These are phyloP conservation scores for Apostichopus parvimensis DNA, from an alignment of 35 echinoderm and acorn worm species.

Conservation along the genomic window DNA sequence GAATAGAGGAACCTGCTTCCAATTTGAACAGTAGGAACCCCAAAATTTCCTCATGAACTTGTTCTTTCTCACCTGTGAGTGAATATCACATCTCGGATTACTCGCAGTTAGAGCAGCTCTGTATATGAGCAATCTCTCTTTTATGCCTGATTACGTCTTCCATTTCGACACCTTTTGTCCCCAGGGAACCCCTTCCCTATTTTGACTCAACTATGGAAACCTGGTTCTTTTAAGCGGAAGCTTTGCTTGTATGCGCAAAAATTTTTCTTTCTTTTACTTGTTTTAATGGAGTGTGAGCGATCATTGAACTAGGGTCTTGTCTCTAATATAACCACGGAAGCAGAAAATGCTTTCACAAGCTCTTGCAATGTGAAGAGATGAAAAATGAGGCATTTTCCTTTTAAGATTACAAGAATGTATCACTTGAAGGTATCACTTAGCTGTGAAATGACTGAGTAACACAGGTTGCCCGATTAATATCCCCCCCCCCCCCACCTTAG, in stretches of 20 bases:
- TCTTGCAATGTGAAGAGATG: not conserved
- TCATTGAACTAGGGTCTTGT: constrained; percentile 45
- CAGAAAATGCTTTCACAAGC: constrained; percentile 20
- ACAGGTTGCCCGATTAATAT: too few species aligned
- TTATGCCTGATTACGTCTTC: constrained; percentile 54
- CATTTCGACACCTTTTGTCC: constrained; percentile 46
- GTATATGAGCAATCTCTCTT: constrained; percentile 51
- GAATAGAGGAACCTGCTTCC: not conserved
- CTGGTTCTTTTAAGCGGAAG: not conserved
- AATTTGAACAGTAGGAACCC: not conserved
- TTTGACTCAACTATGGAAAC: constrained; percentile 13
- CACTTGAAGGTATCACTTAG: not conserved
- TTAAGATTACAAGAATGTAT: not conserved
- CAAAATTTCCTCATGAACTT: constrained; percentile 26
- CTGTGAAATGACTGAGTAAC: not conserved
- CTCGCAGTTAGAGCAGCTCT: not conserved
- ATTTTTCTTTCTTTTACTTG: not conserved
- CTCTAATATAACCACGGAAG: not conserved
- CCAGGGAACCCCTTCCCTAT: constrained; percentile 18
- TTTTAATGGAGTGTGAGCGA: constrained; percentile 20
- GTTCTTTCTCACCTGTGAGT: constrained; percentile 42
- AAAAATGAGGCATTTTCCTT: not conserved
- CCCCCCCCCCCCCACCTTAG: not conserved
- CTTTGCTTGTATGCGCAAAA: constrained; percentile 34
- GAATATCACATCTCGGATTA: constrained; percentile 39